Evolutionary conservation across 2,797 vertebrate species (phyloP), one percentile per base, ranked within the genome.

Genomic region (Miopithecus talapoin): DNA sequence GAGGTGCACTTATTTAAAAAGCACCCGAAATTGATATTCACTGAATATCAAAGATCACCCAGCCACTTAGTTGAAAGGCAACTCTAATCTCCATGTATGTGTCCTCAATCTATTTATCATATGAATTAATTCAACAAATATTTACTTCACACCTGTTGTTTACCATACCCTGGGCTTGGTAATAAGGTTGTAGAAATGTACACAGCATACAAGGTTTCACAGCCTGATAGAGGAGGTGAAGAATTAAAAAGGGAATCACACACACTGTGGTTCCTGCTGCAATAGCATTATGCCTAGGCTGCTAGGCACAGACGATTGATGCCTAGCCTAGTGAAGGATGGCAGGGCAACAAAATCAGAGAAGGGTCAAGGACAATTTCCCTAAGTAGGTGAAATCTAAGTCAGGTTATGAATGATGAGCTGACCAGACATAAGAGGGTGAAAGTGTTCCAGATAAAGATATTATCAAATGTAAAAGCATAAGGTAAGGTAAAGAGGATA

Each of bases 381-480:
- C 5, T 75, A 85, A 86, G 21, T 75, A 75, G 26, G 21, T 16
- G 14, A 85, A 24, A 36, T 79, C 48, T 87, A 22, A 86, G 17
- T 36, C 33, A 89, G 53, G 43, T 75, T 93, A 59, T 14, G 36
- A 90, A 87, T 59, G 76, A 87, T 92, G 9, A 68, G 3, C 21
- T 85, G 19, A 22, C 26, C 21, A 83, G 72, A 1, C 14, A 57
- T 30, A 43, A 36, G 85, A 50, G 2, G 22, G 8, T 41, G 14
- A 61, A 89, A 59, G 17, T 72, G 39, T 93, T 83, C 36, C 4
- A 86, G 28, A 91, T 36, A 75, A 94, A 85, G 64, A 59, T 84
- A 59, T 8, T 0, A 70, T 28, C 30, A 86, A 72, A 89, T 39
- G 79, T 79, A 53, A 95, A 96, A 79, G 21, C 21, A 68, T 26